Evolutionary conservation across 2,888 invertebrate species (phyloP), one percentile per base, ranked within the genome.

Genomic region (Seira musarum): DNA sequence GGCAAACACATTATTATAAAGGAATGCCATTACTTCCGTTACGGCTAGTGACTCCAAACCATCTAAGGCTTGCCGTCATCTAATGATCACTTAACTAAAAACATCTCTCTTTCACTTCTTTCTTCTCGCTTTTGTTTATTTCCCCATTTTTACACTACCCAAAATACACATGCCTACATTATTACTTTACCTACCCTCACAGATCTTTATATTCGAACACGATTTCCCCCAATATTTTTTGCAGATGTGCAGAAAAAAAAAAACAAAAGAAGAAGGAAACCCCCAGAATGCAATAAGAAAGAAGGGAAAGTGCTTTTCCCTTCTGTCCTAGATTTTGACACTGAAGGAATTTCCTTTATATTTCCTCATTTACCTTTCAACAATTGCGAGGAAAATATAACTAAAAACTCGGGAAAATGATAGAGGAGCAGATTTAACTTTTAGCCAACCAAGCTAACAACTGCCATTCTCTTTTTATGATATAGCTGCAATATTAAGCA

Each of bases 321-420:
- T 64, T 25, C 65, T 76, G 80, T 70, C 80, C 30, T 30, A 30
- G 2, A 71, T 80, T 75, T 74, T 80, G 75, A 75, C 80, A 80
- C 68, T 57, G 60, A 65, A 49, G 80, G 66, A 68, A 67, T 73
- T 30, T 64, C 73, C 68, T 49, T 53, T 65, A 49, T 63, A 66
- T 53, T 79, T 40, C 46, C 53, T 53, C 53, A 53, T 53, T 53
- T 53, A 53, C n/a, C 53, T 53, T 17, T 53, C 53, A 53, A 53
- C 53, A 53, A 53, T 53, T 53, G n/a, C 8, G 30, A 8, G 8
- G 53, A 53, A 13, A 53, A 40, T 8, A 6, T 40, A 17, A 53
- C 53, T 53, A 53, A 53, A 53, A 53, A 8, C 53, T 30, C 30
- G 3, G 30, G 30, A 13, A 53, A 53, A 53, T 53, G 53, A 53